Evolutionary conservation across 2,113 vertebrate species (phyloP).

Genomic region (Serranochromis macrocephalus): DNA sequence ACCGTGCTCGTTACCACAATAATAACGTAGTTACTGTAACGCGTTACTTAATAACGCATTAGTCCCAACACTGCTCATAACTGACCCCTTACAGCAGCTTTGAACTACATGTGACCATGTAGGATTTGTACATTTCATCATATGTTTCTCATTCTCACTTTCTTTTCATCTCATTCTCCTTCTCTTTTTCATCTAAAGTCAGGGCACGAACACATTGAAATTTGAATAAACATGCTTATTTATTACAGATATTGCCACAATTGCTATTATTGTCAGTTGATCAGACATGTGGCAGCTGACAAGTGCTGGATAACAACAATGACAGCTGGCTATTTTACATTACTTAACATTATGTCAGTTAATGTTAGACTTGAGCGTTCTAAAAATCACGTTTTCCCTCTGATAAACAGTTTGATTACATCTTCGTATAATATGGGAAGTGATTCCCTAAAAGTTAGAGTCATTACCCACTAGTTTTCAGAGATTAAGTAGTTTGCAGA

Average conservation of each 20-base stretch:
- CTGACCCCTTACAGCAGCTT: not conserved
- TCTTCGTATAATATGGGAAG: not conserved
- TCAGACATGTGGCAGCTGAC: not conserved
- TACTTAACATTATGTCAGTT: not conserved
- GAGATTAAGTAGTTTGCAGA: not conserved
- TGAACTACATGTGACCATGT: not conserved
- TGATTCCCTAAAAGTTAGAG: not conserved
- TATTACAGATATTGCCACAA: not conserved
- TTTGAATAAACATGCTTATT: not conserved
- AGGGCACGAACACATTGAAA: not conserved
- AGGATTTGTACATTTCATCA: not conserved
- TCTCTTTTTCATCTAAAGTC: not conserved
- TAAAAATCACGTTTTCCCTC: not conserved
- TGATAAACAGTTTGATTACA: not conserved
- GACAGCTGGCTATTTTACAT: not conserved
- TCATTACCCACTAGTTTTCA: not conserved
- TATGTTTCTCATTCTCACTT: not conserved
- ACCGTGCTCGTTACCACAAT: not conserved
- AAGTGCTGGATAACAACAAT: not conserved
- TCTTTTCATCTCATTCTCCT: not conserved
- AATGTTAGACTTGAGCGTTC: not conserved
- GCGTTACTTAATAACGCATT: not conserved
- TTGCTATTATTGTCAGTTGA: not conserved
- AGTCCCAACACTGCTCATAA: not conserved
- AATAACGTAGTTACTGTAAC: not conserved